Conservation (phyloP, 2,113 vertebrate genomes). For the Uria lomvia region DNA sequence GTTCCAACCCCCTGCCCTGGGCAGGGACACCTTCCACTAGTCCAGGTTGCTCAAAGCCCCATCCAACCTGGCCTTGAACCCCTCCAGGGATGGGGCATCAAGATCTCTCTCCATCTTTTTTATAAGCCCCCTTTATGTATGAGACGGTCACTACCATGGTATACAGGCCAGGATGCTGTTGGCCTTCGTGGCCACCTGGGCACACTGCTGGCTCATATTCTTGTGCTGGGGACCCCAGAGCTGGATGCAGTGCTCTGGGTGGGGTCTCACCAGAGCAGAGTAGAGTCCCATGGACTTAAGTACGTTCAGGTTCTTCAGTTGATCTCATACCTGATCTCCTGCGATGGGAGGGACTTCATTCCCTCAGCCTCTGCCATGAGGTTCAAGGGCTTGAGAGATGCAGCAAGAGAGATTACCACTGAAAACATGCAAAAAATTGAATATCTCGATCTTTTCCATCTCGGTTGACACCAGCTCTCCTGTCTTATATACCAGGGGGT, state of each 20-base stretch:
- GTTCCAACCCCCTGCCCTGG: neutral
- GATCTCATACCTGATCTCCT: neutral
- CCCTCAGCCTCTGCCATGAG: neutral
- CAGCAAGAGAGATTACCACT: too few species aligned
- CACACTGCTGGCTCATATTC: too few species aligned
- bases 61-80: neutral
- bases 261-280: neutral
- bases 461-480: neutral
- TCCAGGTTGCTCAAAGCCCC: neutral
- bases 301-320: neutral
- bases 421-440: neutral
- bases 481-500: neutral
- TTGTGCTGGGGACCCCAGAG: too few species aligned
- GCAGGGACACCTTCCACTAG: neutral
- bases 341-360: neutral
- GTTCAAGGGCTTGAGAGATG: neutral
- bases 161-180: too few species aligned
- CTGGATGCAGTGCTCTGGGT: neutral
- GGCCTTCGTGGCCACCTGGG: too few species aligned
- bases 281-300: neutral
- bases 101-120: neutral
- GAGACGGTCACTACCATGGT: too few species aligned
- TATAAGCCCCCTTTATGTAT: neutral
- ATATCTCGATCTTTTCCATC: neutral
- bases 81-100: too few species aligned